These are phyloP conservation scores for Galemys pyrenaicus DNA, from an alignment of 2,113 vertebrate genomes.

Conservation along the genomic window DNA sequence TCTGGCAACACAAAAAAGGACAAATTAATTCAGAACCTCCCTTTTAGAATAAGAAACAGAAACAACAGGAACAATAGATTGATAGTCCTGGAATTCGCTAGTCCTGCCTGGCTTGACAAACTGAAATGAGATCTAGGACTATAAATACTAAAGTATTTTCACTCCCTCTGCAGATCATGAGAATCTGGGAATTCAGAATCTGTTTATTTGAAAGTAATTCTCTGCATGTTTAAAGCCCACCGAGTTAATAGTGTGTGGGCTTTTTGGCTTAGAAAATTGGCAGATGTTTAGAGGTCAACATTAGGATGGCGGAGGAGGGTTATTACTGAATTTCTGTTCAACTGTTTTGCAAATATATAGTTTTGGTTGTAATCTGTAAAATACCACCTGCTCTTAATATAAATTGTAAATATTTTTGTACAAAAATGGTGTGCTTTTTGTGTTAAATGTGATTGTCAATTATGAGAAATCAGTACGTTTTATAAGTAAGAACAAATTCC, in stretches of 20 bases:
- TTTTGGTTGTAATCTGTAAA: background rate
- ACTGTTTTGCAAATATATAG: background rate
- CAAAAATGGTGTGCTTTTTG: background rate
- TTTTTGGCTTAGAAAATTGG: background rate
- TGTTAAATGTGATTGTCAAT: background rate
- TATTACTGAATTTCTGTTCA: conserved; percentile 23
- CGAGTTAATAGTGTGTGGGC: background rate
- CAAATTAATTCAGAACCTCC: background rate
- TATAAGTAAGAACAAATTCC: conserved; percentile 17
- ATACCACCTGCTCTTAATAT: background rate
- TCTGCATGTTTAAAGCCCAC: conserved; percentile 26
- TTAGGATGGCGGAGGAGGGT: background rate
- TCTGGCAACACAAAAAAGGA: background rate
- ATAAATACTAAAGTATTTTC: conserved; percentile 12
- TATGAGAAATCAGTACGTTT: background rate
- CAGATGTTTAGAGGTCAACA: conserved; percentile 25
- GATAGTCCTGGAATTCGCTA: conserved; percentile 20
- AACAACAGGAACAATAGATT: background rate
- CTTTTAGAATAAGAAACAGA: background rate
- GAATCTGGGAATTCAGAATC: background rate
- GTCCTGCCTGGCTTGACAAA: background rate
- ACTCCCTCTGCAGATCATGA: background rate
- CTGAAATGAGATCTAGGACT: background rate
- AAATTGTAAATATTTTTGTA: background rate
- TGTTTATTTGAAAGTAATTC: conserved; percentile 21